Evolutionary conservation across 2,113 vertebrate species (phyloP).

Genomic region (Nettapus auritus): DNA sequence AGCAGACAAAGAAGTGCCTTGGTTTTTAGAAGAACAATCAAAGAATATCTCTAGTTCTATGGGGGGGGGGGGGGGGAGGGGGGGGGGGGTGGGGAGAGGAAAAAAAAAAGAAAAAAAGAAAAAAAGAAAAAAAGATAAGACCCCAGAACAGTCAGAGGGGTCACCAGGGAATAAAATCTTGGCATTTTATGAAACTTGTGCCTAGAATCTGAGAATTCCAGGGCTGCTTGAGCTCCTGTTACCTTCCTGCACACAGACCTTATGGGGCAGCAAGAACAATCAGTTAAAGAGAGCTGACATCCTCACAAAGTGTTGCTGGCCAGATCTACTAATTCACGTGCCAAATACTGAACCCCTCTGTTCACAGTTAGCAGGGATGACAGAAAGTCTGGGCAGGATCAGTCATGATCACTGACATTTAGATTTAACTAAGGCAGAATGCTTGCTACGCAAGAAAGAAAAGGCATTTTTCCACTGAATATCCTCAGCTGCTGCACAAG

Average conservation of each 20-base stretch:
- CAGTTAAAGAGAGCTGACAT: not conserved
- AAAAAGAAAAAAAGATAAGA: not conserved
- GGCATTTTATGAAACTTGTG: not conserved
- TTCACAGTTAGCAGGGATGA: slow-evolving; percentile 10
- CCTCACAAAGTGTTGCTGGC: not conserved
- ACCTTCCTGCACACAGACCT: not conserved
- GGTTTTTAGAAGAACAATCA: slow-evolving; percentile 5
- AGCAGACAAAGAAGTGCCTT: slow-evolving; percentile 36
- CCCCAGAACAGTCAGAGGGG: not conserved
- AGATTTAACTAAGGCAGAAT: slow-evolving; percentile 11
- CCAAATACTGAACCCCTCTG: not conserved
- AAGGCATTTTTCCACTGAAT: not conserved
- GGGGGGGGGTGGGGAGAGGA: not conserved
- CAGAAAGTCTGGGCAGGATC: slow-evolving; percentile 22
- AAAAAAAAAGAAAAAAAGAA: not conserved
- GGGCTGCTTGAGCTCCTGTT: not conserved
- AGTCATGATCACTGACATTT: slow-evolving; percentile 13
- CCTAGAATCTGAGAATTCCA: slow-evolving; percentile 27
- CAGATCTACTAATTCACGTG: not conserved
- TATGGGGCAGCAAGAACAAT: not conserved
- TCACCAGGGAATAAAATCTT: not conserved
- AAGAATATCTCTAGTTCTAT: not conserved
- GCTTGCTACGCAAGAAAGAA: not conserved
- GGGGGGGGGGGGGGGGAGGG: no score
- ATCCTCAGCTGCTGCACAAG: not conserved